Evolutionary conservation across 2,113 vertebrate species (phyloP).

Genomic region (Hyla sarda): DNA sequence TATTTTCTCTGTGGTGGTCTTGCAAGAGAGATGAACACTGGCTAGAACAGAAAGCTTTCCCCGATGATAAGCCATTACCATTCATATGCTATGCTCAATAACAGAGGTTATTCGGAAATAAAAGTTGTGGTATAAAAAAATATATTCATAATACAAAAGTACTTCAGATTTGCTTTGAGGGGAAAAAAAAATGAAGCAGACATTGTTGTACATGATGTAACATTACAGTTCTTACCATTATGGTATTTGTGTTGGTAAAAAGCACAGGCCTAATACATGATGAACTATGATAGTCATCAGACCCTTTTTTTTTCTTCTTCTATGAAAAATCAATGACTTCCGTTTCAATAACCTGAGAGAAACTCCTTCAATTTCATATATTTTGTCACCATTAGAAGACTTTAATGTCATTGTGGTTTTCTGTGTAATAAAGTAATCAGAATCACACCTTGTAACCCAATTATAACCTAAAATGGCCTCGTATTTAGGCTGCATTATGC

Average conservation of each 20-base stretch:
- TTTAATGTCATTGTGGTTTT: slow-evolving; percentile 55
- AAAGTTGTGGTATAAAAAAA: not conserved
- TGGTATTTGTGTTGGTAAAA: not conserved
- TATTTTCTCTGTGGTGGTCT: too few species aligned
- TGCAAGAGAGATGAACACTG: too few species aligned
- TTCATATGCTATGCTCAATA: too few species aligned
- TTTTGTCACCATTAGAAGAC: slow-evolving; percentile 55
- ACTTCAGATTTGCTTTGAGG: not conserved
- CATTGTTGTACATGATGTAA: not conserved
- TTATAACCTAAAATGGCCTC: slow-evolving; percentile 48
- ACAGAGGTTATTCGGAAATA: too few species aligned
- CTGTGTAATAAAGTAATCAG: slow-evolving; percentile 49
- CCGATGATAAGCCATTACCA: too few species aligned
- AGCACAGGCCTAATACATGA: not conserved
- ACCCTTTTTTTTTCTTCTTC: not conserved
- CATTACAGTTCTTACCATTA: not conserved
- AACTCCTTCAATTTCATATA: slow-evolving; percentile 37
- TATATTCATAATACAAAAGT: not conserved
- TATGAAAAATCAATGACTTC: slow-evolving; percentile 22
- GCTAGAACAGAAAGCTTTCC: too few species aligned
- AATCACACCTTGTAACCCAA: slow-evolving; percentile 57
- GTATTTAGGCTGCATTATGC: slow-evolving; percentile 55
- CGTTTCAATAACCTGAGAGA: slow-evolving; percentile 36
- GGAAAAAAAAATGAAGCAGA: not conserved
- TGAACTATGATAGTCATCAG: not conserved